Evolutionary conservation across 2,113 vertebrate genomes (phyloP), one percentile per base, ranked within the genome.

Genomic region (Equus quagga): DNA sequence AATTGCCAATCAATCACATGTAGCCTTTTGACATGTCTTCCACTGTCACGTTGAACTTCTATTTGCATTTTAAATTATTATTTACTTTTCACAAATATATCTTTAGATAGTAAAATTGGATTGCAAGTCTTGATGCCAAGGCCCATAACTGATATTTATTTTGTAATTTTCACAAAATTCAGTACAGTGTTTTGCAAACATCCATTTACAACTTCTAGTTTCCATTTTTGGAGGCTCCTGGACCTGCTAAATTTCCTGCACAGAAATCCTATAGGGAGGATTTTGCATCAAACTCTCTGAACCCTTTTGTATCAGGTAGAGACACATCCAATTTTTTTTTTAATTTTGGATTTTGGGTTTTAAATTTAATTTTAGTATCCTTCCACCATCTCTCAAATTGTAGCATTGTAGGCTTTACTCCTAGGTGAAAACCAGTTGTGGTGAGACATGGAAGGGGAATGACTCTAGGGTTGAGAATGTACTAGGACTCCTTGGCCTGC

Each of bases 11-110:
- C 31, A 56, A 13, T 70, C 58, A 86, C 12, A 36, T 1, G 3
- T 12, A 46, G 17, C 13, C 33, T 86, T 91, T 73, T 67, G 41
- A 72, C 28, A n/a, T n/a, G 3, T 62, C 31, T 92, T 60, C 18
- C 70, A 33, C 3, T 51, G 15, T 64, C 92, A 81, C 78, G 21
- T 65, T 79, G 23, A 69, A 58, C 13, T 91, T 49, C n/a, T 73
- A 41, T 85, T 65, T 96, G n/a, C 65, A 64, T 70, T 89, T 79
- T 92, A 10, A 94, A 75, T 46, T 92, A 14, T 75, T 81, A 51
- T 84, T 88, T 72, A 54, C 51, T 89, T 95, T 85, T 79, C 56
- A 97, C 58, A 41, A 41, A 41, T 41, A 41, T 41, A 41, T 41
- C 36, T 41, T 41, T 41, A 41, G 36, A 41, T 41, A 41, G 36